Evolutionary conservation across 1,140 invertebrate species (phyloP).

Genomic region (Rhagoletis pomonella): DNA sequence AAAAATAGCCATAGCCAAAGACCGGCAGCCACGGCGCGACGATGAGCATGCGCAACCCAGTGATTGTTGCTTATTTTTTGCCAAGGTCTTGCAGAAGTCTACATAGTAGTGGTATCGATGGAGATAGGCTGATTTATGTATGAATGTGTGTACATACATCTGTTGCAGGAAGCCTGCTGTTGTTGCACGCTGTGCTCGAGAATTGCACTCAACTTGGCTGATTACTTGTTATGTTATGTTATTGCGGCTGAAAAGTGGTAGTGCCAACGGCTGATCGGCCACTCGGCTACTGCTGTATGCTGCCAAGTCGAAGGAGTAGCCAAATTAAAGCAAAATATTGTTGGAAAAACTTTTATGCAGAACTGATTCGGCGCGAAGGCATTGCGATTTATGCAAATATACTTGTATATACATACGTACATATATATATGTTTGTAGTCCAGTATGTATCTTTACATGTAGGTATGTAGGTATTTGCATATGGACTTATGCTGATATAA

Average conservation of each 20-base stretch:
- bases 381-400: not conserved
- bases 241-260: not conserved
- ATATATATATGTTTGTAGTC: not conserved
- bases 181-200: slow-evolving; percentile 36
- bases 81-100: not conserved
- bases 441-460: not conserved
- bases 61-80: not conserved
- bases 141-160: not conserved
- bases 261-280: not conserved
- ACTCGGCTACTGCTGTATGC: not conserved
- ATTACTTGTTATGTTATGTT: not conserved
- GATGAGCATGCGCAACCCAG: slow-evolving; percentile 45
- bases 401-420: not conserved
- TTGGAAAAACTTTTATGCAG: not conserved
- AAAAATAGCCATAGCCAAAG: slow-evolving; percentile 26
- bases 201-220: slow-evolving; percentile 13
- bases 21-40: slow-evolving; percentile 34
- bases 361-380: not conserved
- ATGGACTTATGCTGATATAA: not conserved
- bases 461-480: not conserved
- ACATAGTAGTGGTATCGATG: not conserved
- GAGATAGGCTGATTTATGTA: not conserved
- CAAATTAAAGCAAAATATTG: slow-evolving; percentile 32
- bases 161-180: not conserved
- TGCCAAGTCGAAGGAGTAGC: slow-evolving; percentile 11